These are phyloP conservation scores for Sapayoa aenigma DNA, from an alignment of 2,113 vertebrate genomes.

Conservation along the genomic window DNA sequence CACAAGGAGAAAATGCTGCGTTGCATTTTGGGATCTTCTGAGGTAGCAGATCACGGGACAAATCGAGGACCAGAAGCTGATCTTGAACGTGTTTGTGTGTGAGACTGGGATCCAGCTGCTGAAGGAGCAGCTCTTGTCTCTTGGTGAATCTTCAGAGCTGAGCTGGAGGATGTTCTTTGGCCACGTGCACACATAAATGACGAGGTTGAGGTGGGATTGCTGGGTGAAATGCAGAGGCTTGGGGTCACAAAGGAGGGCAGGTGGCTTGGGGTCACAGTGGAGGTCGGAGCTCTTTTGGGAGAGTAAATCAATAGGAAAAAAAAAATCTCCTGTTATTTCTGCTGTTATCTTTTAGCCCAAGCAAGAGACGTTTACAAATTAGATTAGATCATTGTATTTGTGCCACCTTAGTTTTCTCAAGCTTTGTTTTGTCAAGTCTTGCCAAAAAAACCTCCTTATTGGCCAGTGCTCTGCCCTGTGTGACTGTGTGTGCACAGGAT, in stretches of 20 bases:
- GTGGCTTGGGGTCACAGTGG: not conserved
- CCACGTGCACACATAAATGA: not conserved
- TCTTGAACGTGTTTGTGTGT: rapidly evolving
- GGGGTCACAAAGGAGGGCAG: not conserved
- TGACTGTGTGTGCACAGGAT: not conserved
- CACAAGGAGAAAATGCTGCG: not conserved
- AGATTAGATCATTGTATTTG: not conserved
- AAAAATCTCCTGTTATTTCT: not conserved
- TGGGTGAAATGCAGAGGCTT: not conserved
- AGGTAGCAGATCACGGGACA: not conserved
- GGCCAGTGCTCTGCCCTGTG: not conserved
- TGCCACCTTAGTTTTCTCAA: not conserved
- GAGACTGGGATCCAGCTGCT: not conserved
- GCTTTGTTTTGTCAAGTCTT: not conserved
- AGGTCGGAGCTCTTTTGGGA: not conserved
- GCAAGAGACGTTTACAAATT: not conserved
- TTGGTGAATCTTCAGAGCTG: not conserved
- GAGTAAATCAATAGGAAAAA: not conserved
- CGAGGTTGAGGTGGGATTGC: not conserved
- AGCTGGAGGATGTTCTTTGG: not conserved
- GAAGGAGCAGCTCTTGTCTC: not conserved
- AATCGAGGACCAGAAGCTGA: not conserved
- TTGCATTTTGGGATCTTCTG: not conserved
- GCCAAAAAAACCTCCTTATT: not conserved
- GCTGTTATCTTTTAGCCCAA: not conserved